These are phyloP conservation scores for Corydoras sp. DNA, from an alignment of 2,113 vertebrate species.

Conservation along the genomic window DNA sequence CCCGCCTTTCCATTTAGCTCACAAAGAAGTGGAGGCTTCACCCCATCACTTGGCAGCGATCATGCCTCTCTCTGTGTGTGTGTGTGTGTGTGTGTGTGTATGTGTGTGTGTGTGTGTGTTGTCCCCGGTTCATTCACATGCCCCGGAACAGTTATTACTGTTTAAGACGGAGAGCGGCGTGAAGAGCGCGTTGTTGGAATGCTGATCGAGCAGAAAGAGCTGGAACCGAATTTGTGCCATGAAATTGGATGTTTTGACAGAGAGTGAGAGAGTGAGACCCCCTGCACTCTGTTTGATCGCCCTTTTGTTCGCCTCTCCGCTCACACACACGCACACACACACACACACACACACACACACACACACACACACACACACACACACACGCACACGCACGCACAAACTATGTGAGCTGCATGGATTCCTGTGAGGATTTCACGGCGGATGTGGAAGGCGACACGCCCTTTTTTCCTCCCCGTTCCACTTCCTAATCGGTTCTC, in stretches of 20 bases:
- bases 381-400: neutral
- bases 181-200: conserved; percentile 22
- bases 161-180: conserved; percentile 31
- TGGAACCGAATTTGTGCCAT: conserved; percentile 37
- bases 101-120: too few species aligned
- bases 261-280: conserved; percentile 29
- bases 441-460: conserved; percentile 23
- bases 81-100: neutral
- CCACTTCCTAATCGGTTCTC: conserved; percentile 11
- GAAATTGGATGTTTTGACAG: conserved; percentile 46
- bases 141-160: conserved; percentile 41
- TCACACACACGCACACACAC: conserved; percentile 9
- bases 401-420: neutral
- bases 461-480: conserved; percentile 7
- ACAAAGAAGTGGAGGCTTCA: conserved; percentile 31
- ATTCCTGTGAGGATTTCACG: conserved; percentile 21
- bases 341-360: neutral
- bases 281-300: conserved; percentile 38
- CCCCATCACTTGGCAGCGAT: conserved; percentile 17
- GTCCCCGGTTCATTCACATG: neutral
- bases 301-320: conserved; percentile 39
- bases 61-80: conserved; percentile 1
- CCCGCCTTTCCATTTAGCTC: conserved; percentile 22
- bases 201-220: conserved; percentile 46
- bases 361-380: conserved; percentile 10